Evolutionary conservation across 2,797 vertebrate genomes (phyloP), one percentile per base, ranked within the genome.

Genomic region (Remorina albescens): DNA sequence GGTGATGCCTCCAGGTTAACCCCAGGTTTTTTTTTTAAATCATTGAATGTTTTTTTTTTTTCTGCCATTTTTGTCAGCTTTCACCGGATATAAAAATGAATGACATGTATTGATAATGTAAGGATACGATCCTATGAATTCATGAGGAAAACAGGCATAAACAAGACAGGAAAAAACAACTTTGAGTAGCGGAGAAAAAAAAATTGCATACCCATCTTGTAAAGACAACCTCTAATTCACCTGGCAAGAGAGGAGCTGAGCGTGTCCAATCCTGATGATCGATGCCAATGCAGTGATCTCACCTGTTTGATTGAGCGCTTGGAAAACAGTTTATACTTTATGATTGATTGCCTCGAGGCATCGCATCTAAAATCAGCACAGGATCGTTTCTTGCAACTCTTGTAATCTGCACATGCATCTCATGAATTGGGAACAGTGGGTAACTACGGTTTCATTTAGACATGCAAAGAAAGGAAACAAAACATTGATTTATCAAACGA

Each of bases 241-340:
- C 86, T 84, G 71, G 62, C 44, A 49, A 21, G 44, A 85, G 60
- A 80, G 44, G 19, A 82, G 73, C 58, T 11, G 57, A 82, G 80
- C 91, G 13, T 83, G 93, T 89, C 91, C 85, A 37, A 77, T 92
- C 91, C 85, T 93, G 93, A 93, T 71, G 65, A 71, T 68, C 76
- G 59, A 65, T 86, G 82, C 82, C 84, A 80, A 47, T 18, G 69
- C 67, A 23, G 32, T 86, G 81, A 89, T 80, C 70, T 91, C 83
- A 87, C 70, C 61, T 76, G 78, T 82, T 76, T 87, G 77, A 88
- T 82, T 9, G 19, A 75, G 80, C 34, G 42, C 28, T 73, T 80
- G 65, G 69, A 90, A 91, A 93, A 91, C 77, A 85, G 62, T 91
- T 89, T 87, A 85, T 66, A 34, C 65, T 56, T 80, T 68, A 71